These are phyloP conservation scores for Petrocephalus microphthalmus DNA, from an alignment of 2,113 vertebrate genomes.

Conservation along the genomic window DNA sequence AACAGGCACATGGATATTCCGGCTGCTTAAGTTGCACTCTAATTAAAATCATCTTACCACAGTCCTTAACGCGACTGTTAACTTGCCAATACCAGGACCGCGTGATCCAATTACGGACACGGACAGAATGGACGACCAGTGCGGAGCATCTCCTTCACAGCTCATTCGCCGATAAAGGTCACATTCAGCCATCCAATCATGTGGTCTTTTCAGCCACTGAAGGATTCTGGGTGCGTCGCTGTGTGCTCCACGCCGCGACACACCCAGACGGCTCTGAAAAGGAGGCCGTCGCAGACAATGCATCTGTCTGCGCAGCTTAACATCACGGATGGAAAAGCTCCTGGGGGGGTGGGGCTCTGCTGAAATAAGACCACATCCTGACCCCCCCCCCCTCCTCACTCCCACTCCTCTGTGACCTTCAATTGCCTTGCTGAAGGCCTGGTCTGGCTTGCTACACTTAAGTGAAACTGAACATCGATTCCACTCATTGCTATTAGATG, in stretches of 20 bases:
- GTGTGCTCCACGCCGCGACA: background rate
- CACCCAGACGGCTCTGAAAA: background rate
- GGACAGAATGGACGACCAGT: background rate
- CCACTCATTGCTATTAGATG: background rate
- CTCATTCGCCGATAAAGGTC: background rate
- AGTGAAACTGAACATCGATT: slow-evolving; percentile 1
- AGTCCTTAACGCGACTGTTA: background rate
- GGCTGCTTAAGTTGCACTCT: background rate
- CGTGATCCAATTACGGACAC: background rate
- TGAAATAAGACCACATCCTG: background rate
- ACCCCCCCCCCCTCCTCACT: background rate
- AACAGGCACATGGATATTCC: background rate
- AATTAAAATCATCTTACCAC: background rate
- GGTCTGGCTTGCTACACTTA: background rate
- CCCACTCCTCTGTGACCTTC: background rate
- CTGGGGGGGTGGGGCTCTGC: background rate
- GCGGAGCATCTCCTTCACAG: background rate
- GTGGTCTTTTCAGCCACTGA: background rate
- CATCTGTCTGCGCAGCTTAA: background rate
- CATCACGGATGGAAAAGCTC: background rate
- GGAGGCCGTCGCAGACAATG: background rate
- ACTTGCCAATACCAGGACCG: background rate
- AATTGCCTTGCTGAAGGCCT: background rate
- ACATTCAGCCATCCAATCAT: background rate
- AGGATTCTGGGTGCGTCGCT: background rate